A percentile compares a stretch with the other conserved stretches of the same genome.
These are phyloP conservation scores for Platichthys stellatus DNA, from an alignment of 2,113 vertebrate genomes.

Conservation along the genomic window DNA sequence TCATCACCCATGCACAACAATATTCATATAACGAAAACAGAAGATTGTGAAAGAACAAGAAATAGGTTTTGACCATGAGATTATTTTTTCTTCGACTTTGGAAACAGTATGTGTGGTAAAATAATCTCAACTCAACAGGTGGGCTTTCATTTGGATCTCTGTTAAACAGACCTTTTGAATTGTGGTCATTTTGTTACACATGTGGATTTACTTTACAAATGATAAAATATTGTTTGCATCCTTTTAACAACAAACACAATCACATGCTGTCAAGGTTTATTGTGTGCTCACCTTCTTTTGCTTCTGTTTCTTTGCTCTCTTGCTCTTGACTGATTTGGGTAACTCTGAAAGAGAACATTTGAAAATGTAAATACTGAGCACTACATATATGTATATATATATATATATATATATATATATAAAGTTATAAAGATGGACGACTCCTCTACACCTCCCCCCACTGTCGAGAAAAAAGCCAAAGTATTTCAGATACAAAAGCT, in stretches of 20 bases:
- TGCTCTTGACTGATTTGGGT: slow-evolving; percentile 66
- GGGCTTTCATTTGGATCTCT: too few species aligned
- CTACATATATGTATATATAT: too few species aligned
- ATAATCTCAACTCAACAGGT: background rate
- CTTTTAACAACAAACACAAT: too few species aligned
- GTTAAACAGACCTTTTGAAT: background rate
- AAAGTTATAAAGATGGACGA: background rate
- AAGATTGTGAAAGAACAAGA: background rate
- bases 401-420: background rate
- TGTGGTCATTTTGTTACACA: background rate
- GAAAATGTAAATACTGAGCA: background rate
- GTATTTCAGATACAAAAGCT: too few species aligned
- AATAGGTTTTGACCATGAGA: background rate
- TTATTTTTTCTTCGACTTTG: background rate
- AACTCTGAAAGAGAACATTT: slow-evolving; percentile 68
- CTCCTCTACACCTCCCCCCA: too few species aligned
- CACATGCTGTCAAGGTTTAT: too few species aligned
- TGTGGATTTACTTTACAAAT: too few species aligned
- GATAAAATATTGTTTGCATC: too few species aligned
- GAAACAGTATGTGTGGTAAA: background rate
- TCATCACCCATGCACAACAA: background rate
- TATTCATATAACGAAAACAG: background rate
- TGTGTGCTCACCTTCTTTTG: slow-evolving; percentile 65
- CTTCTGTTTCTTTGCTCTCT: slow-evolving; percentile 73
- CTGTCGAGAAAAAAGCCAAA: too few species aligned